Base-by-base conservation (phyloP, 2,113 vertebrate genomes). In the Crypturellus undulatus region DNA sequence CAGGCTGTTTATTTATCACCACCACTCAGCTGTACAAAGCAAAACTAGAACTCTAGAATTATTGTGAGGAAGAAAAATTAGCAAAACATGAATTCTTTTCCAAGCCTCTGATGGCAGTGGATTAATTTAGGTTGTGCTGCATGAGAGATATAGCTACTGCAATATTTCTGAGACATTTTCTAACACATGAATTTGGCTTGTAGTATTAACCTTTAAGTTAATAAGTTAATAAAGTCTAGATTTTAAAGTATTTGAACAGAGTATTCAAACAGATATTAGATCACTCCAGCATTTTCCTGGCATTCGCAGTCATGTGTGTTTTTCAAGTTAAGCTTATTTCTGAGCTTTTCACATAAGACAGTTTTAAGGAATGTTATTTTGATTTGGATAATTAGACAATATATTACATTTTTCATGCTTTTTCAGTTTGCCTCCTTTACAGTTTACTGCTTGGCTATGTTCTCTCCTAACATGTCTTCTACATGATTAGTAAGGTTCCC, bases 1-100 rank as follows among this genome's bases (percentile, higher is more conserved):
- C 77, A 58, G 89, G 32, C 83, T 92, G 42, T 86, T 86, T 89
- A 45, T 94, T 94, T 92, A 43, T 86, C 84, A 16, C 69, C 32
- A 49, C 25, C 62, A 68, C 28, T 14, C 56, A 75, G 42, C 60
- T 90, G 28, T 42, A 38, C 38, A 86, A 80, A 89, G 19, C 47
- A 60, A 36, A 84, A 89, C 77, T 20, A 88, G 60, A 88, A 78
- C 72, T 30, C 18, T 47, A 47, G 63, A 83, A 90, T 79, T 87
- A 38, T 14, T 83, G 42, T 71, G 32, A 93, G 15, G 64, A 64
- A 84, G 49, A 69, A 19, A 77, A 65, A 58, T 34, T 79, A 54
- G 30, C 52, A 79, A 42, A 12, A 69, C 28, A 64, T 70, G 9
- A 87, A 2, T n/a, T 87, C 8, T 79, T 10, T 49, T 71, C 25